Percentiles rank a stretch among this genome's conserved stretches.
Evolutionary conservation across 2,888 invertebrate genomes (phyloP).

Genomic region (Chalcis sispes): DNA sequence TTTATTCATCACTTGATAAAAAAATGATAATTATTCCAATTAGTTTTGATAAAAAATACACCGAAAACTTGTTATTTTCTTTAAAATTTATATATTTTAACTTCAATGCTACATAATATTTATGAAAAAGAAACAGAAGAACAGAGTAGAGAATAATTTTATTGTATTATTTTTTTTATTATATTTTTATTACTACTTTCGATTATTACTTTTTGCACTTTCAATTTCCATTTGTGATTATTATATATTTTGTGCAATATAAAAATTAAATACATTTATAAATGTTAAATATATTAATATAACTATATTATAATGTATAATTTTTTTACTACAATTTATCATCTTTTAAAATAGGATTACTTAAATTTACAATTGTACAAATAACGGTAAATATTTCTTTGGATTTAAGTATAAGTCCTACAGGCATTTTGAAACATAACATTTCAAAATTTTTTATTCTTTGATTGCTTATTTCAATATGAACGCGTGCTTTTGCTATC

Average conservation of each 20-base stretch:
- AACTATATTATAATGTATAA: neutral
- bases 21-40: neutral
- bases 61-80: no score
- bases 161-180: neutral
- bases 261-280: neutral
- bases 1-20: neutral
- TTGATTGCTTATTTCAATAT: constrained; percentile 23
- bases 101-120: neutral
- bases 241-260: neutral
- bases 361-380: neutral
- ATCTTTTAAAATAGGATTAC: neutral
- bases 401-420: neutral
- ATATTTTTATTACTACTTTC: no score
- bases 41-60: neutral
- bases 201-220: no score
- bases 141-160: neutral
- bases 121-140: neutral
- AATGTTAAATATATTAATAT: neutral
- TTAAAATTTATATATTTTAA: neutral
- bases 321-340: neutral
- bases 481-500: constrained; percentile 11
- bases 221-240: neutral
- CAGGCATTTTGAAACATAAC: neutral
- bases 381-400: constrained; percentile 25
- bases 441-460: constrained; percentile 16